Conservation (phyloP, 2,888 invertebrate species). For the Rhaphigaster nebulosa region DNA sequence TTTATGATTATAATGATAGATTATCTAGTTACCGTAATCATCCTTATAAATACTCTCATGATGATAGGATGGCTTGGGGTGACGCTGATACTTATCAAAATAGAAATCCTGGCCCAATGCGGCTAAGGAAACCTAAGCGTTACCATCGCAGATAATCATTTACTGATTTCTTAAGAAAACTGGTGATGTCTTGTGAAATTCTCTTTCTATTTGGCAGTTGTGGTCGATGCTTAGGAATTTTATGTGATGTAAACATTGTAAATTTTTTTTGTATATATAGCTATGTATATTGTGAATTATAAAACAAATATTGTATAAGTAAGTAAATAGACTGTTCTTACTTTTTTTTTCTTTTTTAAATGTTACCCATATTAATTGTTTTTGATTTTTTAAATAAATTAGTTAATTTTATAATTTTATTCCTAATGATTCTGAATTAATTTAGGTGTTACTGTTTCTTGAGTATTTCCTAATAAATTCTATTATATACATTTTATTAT, state of each 20-base stretch:
- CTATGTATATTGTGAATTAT: no score
- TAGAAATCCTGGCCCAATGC: constrained; percentile 3
- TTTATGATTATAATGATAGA: not conserved
- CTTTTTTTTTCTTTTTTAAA: not conserved
- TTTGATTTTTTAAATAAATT: not conserved
- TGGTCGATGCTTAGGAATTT: not conserved
- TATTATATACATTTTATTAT: not conserved
- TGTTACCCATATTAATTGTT: no score
- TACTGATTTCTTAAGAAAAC: not conserved
- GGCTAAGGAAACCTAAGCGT: not conserved
- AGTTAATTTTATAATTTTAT: not conserved
- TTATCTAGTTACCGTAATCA: not conserved
- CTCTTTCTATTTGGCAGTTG: not conserved
- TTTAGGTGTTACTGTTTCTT: no score
- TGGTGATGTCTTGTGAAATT: not conserved
- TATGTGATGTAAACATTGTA: not conserved
- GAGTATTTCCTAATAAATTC: no score
- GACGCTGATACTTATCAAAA: not conserved
- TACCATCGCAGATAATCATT: not conserved
- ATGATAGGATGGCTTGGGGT: not conserved
- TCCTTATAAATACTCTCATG: not conserved
- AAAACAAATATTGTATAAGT: no score
- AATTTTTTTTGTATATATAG: not conserved
- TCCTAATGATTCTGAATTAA: not conserved
- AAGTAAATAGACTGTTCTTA: not conserved